Evolutionary conservation across 2,888 invertebrate species (phyloP).

Genomic region (Hypolimnas misippus): DNA sequence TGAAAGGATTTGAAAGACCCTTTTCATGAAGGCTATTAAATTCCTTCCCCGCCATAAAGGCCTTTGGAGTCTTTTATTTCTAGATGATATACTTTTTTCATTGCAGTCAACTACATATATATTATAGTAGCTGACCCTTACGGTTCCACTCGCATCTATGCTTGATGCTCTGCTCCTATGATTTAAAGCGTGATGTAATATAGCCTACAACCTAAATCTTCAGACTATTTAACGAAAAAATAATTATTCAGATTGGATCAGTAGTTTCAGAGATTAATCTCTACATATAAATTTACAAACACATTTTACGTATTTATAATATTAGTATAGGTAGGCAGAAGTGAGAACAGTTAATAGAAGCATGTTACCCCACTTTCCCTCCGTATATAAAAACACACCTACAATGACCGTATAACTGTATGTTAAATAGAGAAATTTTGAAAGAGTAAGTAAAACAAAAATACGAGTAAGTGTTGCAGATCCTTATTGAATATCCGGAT

Average conservation of each 20-base stretch:
- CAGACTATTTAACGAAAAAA: too few species aligned
- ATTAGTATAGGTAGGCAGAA: too few species aligned
- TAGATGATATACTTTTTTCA: conserved; percentile 39
- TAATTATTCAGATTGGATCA: too few species aligned
- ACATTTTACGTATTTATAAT: too few species aligned
- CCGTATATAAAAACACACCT: neutral
- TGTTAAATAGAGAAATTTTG: conserved; percentile 59
- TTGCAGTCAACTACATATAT: conserved; percentile 21
- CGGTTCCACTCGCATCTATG: neutral
- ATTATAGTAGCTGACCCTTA: neutral
- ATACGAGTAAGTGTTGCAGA: conserved; percentile 52
- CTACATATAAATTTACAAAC: too few species aligned
- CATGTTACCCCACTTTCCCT: too few species aligned
- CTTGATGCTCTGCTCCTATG: too few species aligned
- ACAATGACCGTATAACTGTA: neutral
- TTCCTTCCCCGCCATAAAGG: conserved; percentile 46
- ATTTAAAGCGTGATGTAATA: too few species aligned
- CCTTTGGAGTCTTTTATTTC: conserved; percentile 46
- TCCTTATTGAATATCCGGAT: conserved; percentile 62
- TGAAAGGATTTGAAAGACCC: conserved; percentile 72
- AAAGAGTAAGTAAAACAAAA: conserved; percentile 62
- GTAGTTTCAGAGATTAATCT: too few species aligned
- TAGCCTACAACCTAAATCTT: too few species aligned
- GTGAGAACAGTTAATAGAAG: too few species aligned
- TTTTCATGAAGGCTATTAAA: conserved; percentile 62